These are phyloP conservation scores for Rhinichthys klamathensis DNA, from an alignment of 2,113 vertebrate genomes.

Conservation along the genomic window DNA sequence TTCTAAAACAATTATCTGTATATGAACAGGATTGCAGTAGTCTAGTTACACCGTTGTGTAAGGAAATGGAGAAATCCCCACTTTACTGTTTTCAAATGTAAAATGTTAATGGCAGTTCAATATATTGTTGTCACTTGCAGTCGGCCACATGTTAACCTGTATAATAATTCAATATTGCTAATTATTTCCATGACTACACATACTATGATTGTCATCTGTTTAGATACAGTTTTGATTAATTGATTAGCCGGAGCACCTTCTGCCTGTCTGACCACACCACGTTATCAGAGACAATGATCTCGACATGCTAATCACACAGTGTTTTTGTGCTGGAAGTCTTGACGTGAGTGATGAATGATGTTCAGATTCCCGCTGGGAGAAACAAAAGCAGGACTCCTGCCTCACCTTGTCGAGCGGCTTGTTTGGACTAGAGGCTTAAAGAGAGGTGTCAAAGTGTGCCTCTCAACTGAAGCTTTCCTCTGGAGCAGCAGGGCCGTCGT, in stretches of 20 bases:
- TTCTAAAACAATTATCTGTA: too few species aligned
- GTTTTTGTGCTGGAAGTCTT: constrained; percentile 60
- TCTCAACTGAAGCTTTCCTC: constrained; percentile 53
- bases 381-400: constrained; percentile 63
- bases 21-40: neutral
- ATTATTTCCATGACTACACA: constrained; percentile 42
- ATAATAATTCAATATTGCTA: constrained; percentile 15
- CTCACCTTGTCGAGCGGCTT: constrained; percentile 49
- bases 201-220: constrained; percentile 52
- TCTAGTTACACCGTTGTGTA: neutral
- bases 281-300: constrained; percentile 35
- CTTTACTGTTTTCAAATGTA: neutral
- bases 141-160: neutral
- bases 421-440: constrained; percentile 54
- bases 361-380: constrained; percentile 67
- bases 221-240: constrained; percentile 52
- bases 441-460: constrained; percentile 65
- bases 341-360: constrained; percentile 60
- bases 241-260: constrained; percentile 26
- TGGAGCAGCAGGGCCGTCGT: constrained; percentile 15
- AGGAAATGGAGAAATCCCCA: neutral
- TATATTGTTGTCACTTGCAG: neutral
- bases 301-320: constrained; percentile 68
- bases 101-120: neutral
- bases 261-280: neutral